Conservation (phyloP, 2,888 invertebrate genomes). For the Aporophyla nigra region DNA sequence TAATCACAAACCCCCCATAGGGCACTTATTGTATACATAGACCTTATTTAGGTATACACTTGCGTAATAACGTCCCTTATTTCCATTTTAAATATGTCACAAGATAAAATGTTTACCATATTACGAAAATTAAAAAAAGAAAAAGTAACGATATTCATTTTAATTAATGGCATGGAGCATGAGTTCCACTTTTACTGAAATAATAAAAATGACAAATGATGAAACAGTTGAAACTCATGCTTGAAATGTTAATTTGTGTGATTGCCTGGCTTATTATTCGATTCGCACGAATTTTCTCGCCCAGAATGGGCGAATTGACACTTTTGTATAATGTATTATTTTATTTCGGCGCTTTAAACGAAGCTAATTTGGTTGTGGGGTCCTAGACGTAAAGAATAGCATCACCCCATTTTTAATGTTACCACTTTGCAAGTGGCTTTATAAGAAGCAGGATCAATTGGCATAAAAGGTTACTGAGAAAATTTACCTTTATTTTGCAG, state of each 20-base stretch:
- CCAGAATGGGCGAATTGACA: too few relatives aligned
- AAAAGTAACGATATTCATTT: slow-evolving; percentile 2
- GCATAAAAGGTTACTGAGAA: not conserved
- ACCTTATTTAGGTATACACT: slow-evolving; percentile 3
- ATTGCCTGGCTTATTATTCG: not conserved
- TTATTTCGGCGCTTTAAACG: too few relatives aligned
- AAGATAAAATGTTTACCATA: slow-evolving; percentile 1
- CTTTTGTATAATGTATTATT: too few relatives aligned
- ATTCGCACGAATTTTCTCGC: too few relatives aligned
- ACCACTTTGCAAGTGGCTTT: not conserved
- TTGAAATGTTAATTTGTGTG: slow-evolving; percentile 25
- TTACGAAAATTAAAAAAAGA: slow-evolving; percentile 5
- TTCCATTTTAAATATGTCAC: slow-evolving; percentile 5
- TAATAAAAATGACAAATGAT: slow-evolving; percentile 31
- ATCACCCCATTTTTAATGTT: too few relatives aligned
- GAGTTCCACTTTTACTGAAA: slow-evolving; percentile 14
- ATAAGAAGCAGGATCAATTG: not conserved
- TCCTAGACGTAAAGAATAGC: too few relatives aligned
- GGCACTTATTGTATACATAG: not conserved
- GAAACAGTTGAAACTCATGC: slow-evolving; percentile 30
- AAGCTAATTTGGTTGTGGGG: too few relatives aligned
- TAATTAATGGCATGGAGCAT: slow-evolving; percentile 11
- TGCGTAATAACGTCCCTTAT: not conserved
- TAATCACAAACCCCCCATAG: too few relatives aligned
- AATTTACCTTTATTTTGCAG: not conserved